Conservation (phyloP, 2,797 vertebrate genomes). For the Gymnocypris eckloni region DNA sequence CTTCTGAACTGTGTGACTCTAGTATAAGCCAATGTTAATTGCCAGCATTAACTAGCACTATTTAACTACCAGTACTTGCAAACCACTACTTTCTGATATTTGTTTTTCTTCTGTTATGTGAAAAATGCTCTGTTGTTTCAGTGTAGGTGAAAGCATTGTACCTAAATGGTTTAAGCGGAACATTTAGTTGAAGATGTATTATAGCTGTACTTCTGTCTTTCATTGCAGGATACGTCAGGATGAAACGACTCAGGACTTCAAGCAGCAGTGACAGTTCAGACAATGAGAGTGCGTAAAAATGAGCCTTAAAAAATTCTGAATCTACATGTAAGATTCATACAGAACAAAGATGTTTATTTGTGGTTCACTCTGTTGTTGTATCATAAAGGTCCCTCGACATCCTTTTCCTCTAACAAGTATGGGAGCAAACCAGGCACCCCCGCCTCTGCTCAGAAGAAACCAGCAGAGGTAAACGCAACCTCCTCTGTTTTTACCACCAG, state of each 20-base stretch:
- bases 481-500: background rate
- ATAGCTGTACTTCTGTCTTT: conserved; percentile 20
- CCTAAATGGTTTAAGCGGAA: background rate
- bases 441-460: conserved; percentile 89
- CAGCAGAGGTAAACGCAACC: conserved; percentile 87
- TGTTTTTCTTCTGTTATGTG: background rate
- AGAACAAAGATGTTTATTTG: background rate
- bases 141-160: background rate
- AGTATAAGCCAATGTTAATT: background rate
- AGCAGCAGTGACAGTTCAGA: conserved; percentile 99
- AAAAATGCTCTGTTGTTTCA: background rate
- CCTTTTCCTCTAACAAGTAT: conserved; percentile 91
- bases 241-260: conserved; percentile 94
- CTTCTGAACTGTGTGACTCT: background rate
- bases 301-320: background rate
- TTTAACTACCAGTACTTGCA: background rate
- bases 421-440: conserved; percentile 88
- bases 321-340: background rate
- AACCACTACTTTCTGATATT: background rate
- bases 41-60: background rate
- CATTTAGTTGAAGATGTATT: background rate
- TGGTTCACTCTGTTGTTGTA: conserved; percentile 3
- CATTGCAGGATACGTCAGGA: conserved; percentile 90
- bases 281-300: conserved; percentile 91
- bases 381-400: conserved; percentile 90